These are phyloP conservation scores for Enteromius fasciolatus DNA, from an alignment of 2,797 vertebrate genomes.

Conservation along the genomic window DNA sequence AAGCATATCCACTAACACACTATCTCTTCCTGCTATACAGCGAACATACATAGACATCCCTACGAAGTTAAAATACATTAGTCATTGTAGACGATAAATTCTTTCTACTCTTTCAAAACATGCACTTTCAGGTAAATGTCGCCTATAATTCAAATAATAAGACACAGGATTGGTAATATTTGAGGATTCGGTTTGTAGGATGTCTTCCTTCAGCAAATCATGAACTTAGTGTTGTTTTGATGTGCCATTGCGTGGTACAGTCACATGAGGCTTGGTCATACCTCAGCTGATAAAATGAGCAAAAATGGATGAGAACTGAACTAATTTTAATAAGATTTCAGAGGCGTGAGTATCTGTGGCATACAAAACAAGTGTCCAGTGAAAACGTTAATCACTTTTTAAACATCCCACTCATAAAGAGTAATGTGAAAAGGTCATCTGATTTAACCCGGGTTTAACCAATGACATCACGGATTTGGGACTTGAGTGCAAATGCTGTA, in stretches of 20 bases:
- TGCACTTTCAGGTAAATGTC: neutral
- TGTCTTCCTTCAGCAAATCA: neutral
- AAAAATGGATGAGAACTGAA: neutral
- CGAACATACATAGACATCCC: neutral
- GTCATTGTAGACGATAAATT: neutral
- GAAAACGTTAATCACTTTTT: neutral
- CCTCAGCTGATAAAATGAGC: neutral
- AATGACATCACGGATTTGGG: slow-evolving; percentile 42
- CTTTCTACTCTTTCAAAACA: neutral
- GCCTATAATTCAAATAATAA: neutral
- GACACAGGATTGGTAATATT: neutral
- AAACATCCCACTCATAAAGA: slow-evolving; percentile 13
- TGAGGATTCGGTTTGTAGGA: neutral
- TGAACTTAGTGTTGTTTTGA: neutral
- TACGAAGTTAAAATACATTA: neutral
- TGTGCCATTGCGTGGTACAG: neutral
- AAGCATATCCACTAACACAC: neutral
- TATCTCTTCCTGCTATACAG: neutral
- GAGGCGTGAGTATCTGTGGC: neutral
- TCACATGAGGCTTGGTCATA: slow-evolving; percentile 33
- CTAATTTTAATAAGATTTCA: neutral
- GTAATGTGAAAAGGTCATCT: slow-evolving; percentile 25
- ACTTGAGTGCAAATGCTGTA: neutral
- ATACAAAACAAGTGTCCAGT: neutral
- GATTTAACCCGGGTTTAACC: neutral